Evolutionary conservation across 2,888 invertebrate genomes (phyloP), one percentile per base, ranked within the genome.

Genomic region (Heliconius ethilla): DNA sequence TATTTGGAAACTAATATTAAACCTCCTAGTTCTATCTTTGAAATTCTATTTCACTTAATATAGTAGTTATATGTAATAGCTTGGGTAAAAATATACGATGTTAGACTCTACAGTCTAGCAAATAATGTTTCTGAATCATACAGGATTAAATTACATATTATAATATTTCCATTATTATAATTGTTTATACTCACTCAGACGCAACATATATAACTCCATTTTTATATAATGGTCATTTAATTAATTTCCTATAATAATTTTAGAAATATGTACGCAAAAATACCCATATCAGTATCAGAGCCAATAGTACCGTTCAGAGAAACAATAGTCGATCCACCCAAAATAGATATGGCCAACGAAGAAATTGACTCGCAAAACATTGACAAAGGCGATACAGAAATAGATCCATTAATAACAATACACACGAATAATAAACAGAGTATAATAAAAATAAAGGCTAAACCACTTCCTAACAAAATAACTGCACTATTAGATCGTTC

Each of bases 241-340:
- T 11, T 13, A 62, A 13, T 27, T 27, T 15, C 18, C 40, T 51
- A 77, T 37, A 80, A 81, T 22, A 62, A 27, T 89, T 89, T 69
- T 86, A 95, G 95, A 83, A 95, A 94, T 79, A 96, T 96, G 82
- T 99, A 98, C 91, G 98, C 97, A 0, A 97, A 97, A 89, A 96
- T 98, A 79, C 97, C 98, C 74, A 94, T 99, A n/a, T 96, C 96
- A 81, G 98, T 98, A 0, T 99, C 99, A 0, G 96, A 97, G 86
- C 99, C 99, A 0, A 99, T 99, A 84, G 99, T 99, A 1, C 98
- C 99, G 10, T 98, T 99, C 87, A 95, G 98, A 83, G 99, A 99
- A 92, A 99, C 99, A 0, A 96, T 99, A 75, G 95, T 99, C 0
- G 95, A 96, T 25, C 96, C 96, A 27, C 97, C 97, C 0, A 97